Evolutionary conservation across 2,113 vertebrate species (phyloP).

Genomic region (Cephalopterus ornatus): DNA sequence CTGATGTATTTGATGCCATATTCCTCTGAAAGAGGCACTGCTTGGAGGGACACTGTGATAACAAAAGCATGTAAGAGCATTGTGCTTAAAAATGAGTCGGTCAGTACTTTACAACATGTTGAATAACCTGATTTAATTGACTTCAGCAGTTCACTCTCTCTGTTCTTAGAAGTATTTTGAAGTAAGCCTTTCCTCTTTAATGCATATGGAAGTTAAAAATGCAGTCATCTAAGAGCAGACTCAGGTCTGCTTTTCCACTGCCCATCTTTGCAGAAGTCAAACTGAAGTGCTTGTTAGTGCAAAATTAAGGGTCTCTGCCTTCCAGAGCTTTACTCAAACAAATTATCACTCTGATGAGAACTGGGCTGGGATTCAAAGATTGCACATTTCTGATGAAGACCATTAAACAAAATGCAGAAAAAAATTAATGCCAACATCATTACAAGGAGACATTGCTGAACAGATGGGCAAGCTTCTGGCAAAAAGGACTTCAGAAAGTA

Average conservation of each 20-base stretch:
- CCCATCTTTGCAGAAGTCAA: not conserved
- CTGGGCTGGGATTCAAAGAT: not conserved
- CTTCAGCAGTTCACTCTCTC: not conserved
- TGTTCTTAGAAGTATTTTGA: not conserved
- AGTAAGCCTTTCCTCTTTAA: not conserved
- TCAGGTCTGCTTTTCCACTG: not conserved
- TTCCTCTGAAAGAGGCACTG: not conserved
- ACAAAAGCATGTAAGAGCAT: not conserved
- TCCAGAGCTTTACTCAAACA: not conserved
- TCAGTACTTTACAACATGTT: not conserved
- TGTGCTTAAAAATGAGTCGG: not conserved
- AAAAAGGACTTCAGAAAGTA: not conserved
- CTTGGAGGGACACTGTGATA: not conserved
- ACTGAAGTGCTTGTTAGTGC: not conserved
- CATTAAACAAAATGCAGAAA: not conserved
- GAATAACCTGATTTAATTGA: not conserved
- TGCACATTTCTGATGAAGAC: not conserved
- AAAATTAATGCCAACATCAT: not conserved
- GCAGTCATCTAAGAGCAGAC: not conserved
- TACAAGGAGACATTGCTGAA: not conserved
- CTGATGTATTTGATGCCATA: not conserved
- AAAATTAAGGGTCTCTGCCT: not conserved
- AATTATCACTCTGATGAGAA: not conserved
- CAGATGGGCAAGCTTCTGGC: slow-evolving; percentile 27
- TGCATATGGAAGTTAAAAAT: not conserved